Conservation (phyloP, 2,888 invertebrate species). For the Schizaphis graminum region DNA sequence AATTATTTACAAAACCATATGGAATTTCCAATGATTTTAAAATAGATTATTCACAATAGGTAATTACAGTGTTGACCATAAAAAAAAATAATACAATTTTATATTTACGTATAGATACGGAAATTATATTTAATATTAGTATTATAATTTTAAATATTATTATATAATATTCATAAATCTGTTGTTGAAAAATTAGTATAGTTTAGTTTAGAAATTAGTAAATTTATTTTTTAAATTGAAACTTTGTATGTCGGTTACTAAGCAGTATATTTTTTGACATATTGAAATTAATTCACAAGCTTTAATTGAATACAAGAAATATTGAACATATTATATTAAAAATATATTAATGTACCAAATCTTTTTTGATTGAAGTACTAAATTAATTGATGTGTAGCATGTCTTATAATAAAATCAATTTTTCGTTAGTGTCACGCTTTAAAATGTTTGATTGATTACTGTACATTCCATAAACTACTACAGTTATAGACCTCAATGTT, state of each 20-base stretch:
- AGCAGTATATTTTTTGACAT: neutral
- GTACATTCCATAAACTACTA: neutral
- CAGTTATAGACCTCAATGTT: neutral
- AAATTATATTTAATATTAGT: neutral
- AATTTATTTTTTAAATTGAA: neutral
- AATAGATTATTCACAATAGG: neutral
- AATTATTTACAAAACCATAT: neutral
- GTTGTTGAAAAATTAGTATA: too few species aligned
- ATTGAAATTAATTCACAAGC: neutral
- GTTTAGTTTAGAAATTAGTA: too few species aligned
- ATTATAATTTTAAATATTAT: neutral
- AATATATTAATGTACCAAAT: neutral
- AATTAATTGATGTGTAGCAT: neutral
- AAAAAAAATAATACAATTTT: neutral
- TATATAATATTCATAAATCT: too few species aligned
- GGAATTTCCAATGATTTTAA: neutral
- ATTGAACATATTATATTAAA: neutral
- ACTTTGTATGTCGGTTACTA: neutral
- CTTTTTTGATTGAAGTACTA: neutral
- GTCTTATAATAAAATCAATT: neutral
- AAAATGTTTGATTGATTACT: neutral
- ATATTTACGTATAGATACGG: neutral
- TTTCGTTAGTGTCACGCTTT: neutral
- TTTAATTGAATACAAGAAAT: neutral
- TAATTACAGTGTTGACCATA: neutral